Conservation (phyloP, 1,140 invertebrate species). For the Eueides isabella region DNA sequence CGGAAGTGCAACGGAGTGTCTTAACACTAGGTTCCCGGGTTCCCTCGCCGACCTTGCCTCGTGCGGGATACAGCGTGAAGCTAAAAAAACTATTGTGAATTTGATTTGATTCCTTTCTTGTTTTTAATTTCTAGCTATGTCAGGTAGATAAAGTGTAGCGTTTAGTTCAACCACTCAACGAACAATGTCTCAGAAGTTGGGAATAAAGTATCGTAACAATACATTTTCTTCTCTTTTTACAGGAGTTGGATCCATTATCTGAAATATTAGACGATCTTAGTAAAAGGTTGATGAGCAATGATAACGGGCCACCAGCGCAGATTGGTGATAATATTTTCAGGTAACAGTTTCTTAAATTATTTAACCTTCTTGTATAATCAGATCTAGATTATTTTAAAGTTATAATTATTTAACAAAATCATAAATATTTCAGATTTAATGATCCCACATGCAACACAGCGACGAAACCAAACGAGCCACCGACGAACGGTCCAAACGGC, state of each 20-base stretch:
- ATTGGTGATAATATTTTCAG: constrained; percentile 81
- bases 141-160: neutral
- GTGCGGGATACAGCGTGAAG: no score
- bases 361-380: no score
- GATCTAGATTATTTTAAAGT: no score
- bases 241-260: constrained; percentile 81
- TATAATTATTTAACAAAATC: neutral
- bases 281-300: constrained; percentile 74
- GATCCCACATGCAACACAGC: constrained; percentile 84
- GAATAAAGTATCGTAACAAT: neutral
- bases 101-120: no score
- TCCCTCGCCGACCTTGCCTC: no score
- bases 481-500: constrained; percentile 59
- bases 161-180: no score
- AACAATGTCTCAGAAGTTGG: no score
- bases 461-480: constrained; percentile 51
- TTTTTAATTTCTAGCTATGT: neutral
- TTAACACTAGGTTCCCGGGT: no score
- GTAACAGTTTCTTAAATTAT: constrained; percentile 50
- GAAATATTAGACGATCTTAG: constrained; percentile 83
- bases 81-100: no score
- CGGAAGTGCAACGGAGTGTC: no score
- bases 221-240: neutral
- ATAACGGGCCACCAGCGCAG: constrained; percentile 65
- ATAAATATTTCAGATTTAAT: constrained; percentile 80